These are phyloP conservation scores for Papilio gigon DNA, from an alignment of 2,888 invertebrate genomes.

Conservation along the genomic window DNA sequence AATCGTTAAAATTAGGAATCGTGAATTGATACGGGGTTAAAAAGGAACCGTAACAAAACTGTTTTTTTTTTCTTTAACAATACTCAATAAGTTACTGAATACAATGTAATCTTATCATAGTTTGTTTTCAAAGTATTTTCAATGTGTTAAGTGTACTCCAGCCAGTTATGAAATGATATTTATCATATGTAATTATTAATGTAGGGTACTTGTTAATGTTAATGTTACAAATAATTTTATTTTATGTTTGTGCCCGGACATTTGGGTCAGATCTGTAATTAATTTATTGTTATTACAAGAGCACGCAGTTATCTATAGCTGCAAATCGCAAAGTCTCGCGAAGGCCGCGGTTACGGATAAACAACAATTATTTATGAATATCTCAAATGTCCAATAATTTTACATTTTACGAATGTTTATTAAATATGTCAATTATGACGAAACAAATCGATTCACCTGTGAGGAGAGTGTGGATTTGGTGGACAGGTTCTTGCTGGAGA, in stretches of 20 bases:
- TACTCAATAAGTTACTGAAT: neutral
- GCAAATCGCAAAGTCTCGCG: neutral
- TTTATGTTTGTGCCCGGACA: constrained; percentile 12
- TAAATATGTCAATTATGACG: neutral
- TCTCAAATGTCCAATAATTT: constrained; percentile 15
- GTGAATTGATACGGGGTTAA: neutral
- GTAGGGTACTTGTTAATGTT: neutral
- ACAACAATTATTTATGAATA: constrained; percentile 21
- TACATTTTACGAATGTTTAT: neutral
- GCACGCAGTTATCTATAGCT: constrained; percentile 24
- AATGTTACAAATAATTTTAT: neutral
- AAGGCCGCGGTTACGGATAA: constrained; percentile 23
- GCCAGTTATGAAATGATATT: neutral
- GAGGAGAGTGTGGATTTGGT: constrained; percentile 84
- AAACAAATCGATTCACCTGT: constrained; percentile 62
- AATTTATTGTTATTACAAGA: constrained; percentile 23
- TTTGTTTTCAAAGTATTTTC: neutral
- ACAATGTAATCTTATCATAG: constrained; percentile 1
- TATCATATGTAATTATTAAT: neutral
- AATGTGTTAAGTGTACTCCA: constrained; percentile 8
- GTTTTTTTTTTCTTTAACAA: constrained; percentile 1
- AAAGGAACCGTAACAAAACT: constrained; percentile 1
- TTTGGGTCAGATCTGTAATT: constrained; percentile 20
- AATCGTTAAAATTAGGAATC: constrained; percentile 26
- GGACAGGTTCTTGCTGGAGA: constrained; percentile 88